Base-by-base conservation (phyloP, 2,113 vertebrate genomes). In the Peucedramus taeniatus region DNA sequence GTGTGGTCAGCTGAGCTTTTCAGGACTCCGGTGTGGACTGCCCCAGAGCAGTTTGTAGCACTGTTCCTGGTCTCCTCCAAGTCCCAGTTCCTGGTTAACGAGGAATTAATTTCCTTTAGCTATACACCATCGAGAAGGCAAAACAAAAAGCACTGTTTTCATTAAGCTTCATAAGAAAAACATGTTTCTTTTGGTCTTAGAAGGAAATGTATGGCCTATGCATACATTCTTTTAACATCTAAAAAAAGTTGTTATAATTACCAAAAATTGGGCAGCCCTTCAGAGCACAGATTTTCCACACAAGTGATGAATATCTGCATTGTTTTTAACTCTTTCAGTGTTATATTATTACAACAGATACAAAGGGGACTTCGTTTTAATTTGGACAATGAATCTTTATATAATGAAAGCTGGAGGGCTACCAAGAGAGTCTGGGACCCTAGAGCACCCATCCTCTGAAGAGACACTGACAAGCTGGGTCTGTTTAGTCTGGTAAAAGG, bases 161-260 rank as follows among this genome's bases (percentile, higher is more conserved):
- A 97, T 96, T 96, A 94, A 94, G 61, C 90, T 92, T 92, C 90
- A 90, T 89, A 87, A 95, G 92, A 94, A 96, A 95, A 96, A 96
- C 95, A 92, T 94, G 92, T 94, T 96, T 95, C 93, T 95, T 93
- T 94, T 90, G 80, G 76, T 96, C 94, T 94, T 96, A 96, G 92
- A 96, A 96, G 96, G 92, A 95, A 95, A 96, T 87, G 53, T 92
- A 93, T 95, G 92, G 94, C 65, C 72, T 83, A 60, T 90, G 81
- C 91, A 76, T 93, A 89, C 89, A 91, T 94, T 95, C 92, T 91
- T 97, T 78, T 85, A 93, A 93, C 90, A 91, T 96, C 60, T 92
- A 96, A 96, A 95, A 87, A 90, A 75, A 83, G 27, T 92, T 88
- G 60, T 93, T 93, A 71, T 81, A 93, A 93, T 96, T 93, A 90